Evolutionary conservation across 2,888 invertebrate species (phyloP).

Genomic region (Eupithecia tripunctaria): DNA sequence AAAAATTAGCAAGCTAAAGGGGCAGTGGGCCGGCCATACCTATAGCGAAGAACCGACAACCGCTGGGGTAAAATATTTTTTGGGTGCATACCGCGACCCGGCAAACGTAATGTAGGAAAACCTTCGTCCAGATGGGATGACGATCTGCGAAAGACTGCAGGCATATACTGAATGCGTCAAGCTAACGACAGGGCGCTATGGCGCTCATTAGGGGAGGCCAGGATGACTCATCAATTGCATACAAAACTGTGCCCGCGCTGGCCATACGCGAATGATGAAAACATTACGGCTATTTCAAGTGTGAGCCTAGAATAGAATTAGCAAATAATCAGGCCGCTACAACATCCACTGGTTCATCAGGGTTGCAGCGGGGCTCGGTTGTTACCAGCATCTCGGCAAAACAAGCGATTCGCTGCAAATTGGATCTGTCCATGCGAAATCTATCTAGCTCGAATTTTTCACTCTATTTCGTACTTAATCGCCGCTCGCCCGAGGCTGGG

Average conservation of each 20-base stretch:
- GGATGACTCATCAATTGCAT: background rate
- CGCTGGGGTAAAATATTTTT: too few species aligned
- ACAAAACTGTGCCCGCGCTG: background rate
- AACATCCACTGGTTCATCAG: background rate
- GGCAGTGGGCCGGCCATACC: too few species aligned
- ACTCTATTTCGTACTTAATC: slow-evolving; percentile 24
- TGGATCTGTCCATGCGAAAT: slow-evolving; percentile 32
- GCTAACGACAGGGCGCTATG: too few species aligned
- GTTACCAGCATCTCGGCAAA: slow-evolving; percentile 13
- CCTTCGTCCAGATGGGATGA: too few species aligned
- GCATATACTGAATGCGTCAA: too few species aligned
- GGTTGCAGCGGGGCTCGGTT: background rate
- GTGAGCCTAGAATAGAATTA: background rate
- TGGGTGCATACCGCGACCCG: too few species aligned
- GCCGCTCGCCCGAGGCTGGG: slow-evolving; percentile 2
- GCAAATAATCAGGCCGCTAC: background rate
- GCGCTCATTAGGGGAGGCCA: too few species aligned
- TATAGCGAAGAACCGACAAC: too few species aligned
- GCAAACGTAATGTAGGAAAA: too few species aligned
- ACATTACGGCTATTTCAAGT: background rate
- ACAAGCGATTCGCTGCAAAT: slow-evolving; percentile 29
- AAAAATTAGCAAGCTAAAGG: too few species aligned
- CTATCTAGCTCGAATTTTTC: slow-evolving; percentile 31
- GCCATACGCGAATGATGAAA: background rate
- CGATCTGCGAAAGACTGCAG: too few species aligned